phyloP scores from a whole-genome alignment of 2,888 invertebrate genomes.

The Nineta flava region DNA sequence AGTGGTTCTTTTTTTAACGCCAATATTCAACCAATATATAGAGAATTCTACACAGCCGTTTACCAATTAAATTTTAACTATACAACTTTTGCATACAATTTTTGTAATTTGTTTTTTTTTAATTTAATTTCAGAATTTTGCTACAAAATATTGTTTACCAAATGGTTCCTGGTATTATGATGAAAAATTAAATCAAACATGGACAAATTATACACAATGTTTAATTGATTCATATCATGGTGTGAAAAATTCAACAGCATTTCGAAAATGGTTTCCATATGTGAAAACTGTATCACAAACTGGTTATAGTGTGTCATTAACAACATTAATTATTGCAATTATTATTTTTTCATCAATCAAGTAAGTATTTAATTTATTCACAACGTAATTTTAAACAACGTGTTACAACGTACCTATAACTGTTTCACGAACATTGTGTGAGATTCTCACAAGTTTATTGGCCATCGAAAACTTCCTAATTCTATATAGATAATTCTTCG shows the following conservation, averaged over 20 bases:
- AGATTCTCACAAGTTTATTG: too few species aligned
- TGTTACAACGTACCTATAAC: too few species aligned
- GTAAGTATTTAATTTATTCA: slow-evolving; percentile 28
- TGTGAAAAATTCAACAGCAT: slow-evolving; percentile 16
- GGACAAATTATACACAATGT: slow-evolving; percentile 35
- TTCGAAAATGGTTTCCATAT: slow-evolving; percentile 30
- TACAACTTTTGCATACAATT: not conserved
- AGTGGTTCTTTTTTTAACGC: too few species aligned
- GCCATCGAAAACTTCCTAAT: too few species aligned
- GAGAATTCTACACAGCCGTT: too few species aligned
- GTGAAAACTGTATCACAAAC: slow-evolving; percentile 33
- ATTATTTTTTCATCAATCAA: slow-evolving; percentile 34
- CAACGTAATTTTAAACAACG: too few species aligned
- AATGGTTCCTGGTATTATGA: slow-evolving; percentile 31
- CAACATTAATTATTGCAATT: slow-evolving; percentile 32
- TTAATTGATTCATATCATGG: slow-evolving; percentile 18
- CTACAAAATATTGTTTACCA: slow-evolving; percentile 29
- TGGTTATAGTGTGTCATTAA: slow-evolving; percentile 36
- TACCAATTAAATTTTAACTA: too few species aligned
- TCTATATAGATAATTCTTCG: too few species aligned
- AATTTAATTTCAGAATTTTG: slow-evolving; percentile 22
- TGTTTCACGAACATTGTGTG: too few species aligned
- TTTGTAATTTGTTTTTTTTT: not conserved
- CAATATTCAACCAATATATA: too few species aligned
- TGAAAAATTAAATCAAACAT: slow-evolving; percentile 20